These are phyloP conservation scores for Ceramica pisi DNA, from an alignment of 2,888 invertebrate genomes.

Conservation along the genomic window DNA sequence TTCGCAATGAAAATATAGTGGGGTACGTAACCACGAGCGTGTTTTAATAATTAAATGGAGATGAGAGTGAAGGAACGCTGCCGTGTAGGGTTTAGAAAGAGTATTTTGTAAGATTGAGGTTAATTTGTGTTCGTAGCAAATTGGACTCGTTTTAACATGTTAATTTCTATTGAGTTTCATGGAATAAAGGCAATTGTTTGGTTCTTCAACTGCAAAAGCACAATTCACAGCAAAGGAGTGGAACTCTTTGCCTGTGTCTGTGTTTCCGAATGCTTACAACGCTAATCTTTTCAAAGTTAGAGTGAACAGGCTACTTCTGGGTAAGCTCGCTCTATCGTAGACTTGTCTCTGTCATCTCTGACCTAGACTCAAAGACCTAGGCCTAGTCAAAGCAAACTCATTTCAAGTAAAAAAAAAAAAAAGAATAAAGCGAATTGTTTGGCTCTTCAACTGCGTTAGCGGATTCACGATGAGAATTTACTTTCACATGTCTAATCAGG, in stretches of 20 bases:
- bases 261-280: no score
- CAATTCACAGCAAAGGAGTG: no score
- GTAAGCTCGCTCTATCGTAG: no score
- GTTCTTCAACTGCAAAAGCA: neutral
- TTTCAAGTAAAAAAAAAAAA: no score
- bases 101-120: slow-evolving; percentile 46
- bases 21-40: slow-evolving; percentile 43
- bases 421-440: neutral
- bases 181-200: neutral
- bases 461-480: slow-evolving; percentile 2
- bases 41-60: slow-evolving; percentile 59
- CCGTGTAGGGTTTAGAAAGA: slow-evolving; percentile 19
- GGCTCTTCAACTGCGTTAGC: neutral
- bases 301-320: no score
- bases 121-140: slow-evolving; percentile 31
- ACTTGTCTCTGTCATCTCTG: no score
- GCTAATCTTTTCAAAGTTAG: no score
- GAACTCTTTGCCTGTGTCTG: no score
- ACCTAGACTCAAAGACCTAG: no score
- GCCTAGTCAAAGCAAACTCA: no score
- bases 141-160: slow-evolving; percentile 5
- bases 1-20: slow-evolving; percentile 57
- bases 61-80: slow-evolving; percentile 20
- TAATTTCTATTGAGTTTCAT: slow-evolving; percentile 9
- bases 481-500: neutral